Conservation (phyloP, 92 coral and sea anemone genomes). For the Nematostella vectensis region DNA sequence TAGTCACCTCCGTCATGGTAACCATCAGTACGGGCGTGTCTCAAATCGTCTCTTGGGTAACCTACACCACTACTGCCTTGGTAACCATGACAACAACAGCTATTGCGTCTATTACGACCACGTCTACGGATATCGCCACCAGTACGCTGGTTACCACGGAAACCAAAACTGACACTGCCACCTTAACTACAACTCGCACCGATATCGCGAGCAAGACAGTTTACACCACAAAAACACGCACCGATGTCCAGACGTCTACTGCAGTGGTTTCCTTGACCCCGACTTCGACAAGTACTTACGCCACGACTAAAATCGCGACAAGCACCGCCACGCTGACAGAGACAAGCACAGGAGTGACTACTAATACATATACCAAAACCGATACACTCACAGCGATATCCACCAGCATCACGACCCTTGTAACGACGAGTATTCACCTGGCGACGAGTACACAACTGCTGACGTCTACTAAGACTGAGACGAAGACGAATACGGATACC, state of each 20-base stretch:
- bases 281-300: slow-evolving; percentile 10
- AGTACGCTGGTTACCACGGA: slow-evolving; percentile 5
- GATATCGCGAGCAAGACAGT: slow-evolving; percentile 15
- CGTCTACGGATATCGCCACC: slow-evolving; percentile 13
- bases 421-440: slow-evolving; percentile 13
- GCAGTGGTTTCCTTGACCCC: slow-evolving; percentile 12
- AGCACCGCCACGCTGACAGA: slow-evolving; percentile 17
- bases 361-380: slow-evolving; percentile 16
- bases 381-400: slow-evolving; percentile 10
- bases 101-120: slow-evolving; percentile 13
- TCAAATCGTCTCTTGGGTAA: not conserved
- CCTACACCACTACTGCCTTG: not conserved
- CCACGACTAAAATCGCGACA: slow-evolving; percentile 22
- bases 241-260: not conserved
- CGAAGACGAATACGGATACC: slow-evolving; percentile 3
- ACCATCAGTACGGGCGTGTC: slow-evolving; percentile 30
- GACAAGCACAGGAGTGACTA: slow-evolving; percentile 23
- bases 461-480: not conserved
- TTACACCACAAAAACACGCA: slow-evolving; percentile 5
- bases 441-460: slow-evolving; percentile 14
- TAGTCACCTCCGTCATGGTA: slow-evolving; percentile 17
- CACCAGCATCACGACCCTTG: slow-evolving; percentile 9
- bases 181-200: slow-evolving; percentile 19
- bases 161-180: slow-evolving; percentile 9
- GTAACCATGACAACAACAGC: slow-evolving; percentile 19